Evolutionary conservation across 2,888 invertebrate species (phyloP), one percentile per base, ranked within the genome.

Genomic region (Cosmopolites sordidus): DNA sequence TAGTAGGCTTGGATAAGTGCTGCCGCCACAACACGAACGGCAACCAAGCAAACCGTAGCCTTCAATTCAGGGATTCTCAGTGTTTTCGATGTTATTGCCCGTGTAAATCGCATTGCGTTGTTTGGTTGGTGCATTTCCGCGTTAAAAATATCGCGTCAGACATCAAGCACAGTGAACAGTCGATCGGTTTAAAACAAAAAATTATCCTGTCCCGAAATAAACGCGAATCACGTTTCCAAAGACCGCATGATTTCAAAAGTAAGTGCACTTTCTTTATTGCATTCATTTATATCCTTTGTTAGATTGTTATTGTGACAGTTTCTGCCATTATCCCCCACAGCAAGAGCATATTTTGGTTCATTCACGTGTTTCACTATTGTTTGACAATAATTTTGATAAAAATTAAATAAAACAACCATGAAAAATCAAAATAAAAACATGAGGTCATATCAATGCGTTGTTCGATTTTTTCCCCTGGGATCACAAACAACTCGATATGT

Each of bases 161-260:
- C 5, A 33, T 4, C 33, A 22, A 22, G 8, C 8, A 5, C 33
- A 3, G 8, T 33, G 4, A 3, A 33, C 5, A 12, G n/a, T 9
- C 33, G 33, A 33, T 9, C 33, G 12, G n/a, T 33, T 11, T 12
- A 33, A 33, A 33, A 33, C 3, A 12, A 11, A 33, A 33, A 22
- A 22, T 22, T 22, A 22, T 5, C 22, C 22, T 8, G 33, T 22
- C 33, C 33, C 11, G 33, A 12, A 33, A n/a, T 11, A 12, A 33
- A 12, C 3, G 33, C 33, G 11, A 33, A 12, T 9, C 33, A 11
- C 11, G 11, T 33, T 14, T 14, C 9, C 22, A 16, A 41, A 30
- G 33, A 27, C 48, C 49, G 54, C 38, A 57, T 51, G 44, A 54
- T 57, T 56, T 54, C 46, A 37, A 54, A 51, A 54, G 49, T 54